Percentiles rank a stretch among this genome's conserved stretches.
Evolutionary conservation across 2,797 vertebrate species (phyloP).

Genomic region (Sylvia borin): DNA sequence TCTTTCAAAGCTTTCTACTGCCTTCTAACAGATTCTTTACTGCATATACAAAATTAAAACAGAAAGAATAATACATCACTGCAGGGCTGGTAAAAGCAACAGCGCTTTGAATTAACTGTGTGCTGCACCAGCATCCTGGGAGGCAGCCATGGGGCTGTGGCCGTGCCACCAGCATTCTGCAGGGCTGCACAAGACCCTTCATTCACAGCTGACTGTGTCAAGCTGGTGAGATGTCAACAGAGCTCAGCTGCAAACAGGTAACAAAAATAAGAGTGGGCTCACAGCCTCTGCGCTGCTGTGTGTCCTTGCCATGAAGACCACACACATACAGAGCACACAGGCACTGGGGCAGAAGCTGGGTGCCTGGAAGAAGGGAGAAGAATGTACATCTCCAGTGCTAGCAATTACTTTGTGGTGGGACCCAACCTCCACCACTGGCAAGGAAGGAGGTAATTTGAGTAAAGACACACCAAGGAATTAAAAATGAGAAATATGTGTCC

Average conservation of each 20-base stretch:
- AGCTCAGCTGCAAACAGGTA: neutral
- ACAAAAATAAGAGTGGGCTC: neutral
- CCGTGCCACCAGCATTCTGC: neutral
- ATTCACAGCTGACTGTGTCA: neutral
- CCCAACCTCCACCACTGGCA: slow-evolving; percentile 27
- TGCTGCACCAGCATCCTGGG: neutral
- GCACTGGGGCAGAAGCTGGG: neutral
- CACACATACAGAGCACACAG: neutral
- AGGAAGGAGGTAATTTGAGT: slow-evolving; percentile 54
- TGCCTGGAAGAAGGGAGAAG: neutral
- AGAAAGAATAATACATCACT: neutral
- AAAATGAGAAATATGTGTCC: slow-evolving; percentile 1
- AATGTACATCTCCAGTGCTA: neutral
- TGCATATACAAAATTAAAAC: neutral
- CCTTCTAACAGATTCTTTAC: neutral
- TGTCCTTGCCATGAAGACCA: neutral
- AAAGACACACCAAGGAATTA: slow-evolving; percentile 43
- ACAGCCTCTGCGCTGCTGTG: neutral
- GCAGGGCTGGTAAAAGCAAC: neutral
- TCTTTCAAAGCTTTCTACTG: neutral
- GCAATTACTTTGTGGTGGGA: slow-evolving; percentile 30
- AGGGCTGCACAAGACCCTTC: neutral
- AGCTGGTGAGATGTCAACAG: neutral
- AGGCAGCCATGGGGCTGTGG: neutral
- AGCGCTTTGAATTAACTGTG: neutral